A percentile compares a stretch with the other conserved stretches of the same genome.
phyloP scores from a whole-genome alignment of 2,797 vertebrate genomes.

The Ctenochaetus hawaiiensis region DNA sequence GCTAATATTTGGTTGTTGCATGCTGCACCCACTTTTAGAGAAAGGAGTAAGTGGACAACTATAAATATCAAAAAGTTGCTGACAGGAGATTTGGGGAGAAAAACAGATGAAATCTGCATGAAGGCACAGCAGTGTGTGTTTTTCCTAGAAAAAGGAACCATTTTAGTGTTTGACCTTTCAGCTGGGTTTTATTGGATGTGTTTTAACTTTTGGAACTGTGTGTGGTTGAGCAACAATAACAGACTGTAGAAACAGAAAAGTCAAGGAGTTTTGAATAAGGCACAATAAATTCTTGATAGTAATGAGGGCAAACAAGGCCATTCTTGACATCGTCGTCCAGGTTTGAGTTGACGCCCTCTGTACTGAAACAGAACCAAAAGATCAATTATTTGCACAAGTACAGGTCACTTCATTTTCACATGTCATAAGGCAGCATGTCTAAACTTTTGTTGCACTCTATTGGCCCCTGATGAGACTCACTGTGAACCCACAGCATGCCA shows the following conservation, averaged over 20 bases:
- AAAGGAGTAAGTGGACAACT: not conserved
- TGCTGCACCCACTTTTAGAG: not conserved
- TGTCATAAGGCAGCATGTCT: not conserved
- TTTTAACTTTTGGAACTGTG: slow-evolving; percentile 7
- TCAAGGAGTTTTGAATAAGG: not conserved
- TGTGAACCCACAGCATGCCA: too few species aligned
- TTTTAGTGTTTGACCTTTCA: slow-evolving; percentile 31
- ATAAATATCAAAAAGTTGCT: slow-evolving; percentile 19
- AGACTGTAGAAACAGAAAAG: not conserved
- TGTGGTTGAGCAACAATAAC: slow-evolving; percentile 9
- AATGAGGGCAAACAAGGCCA: not conserved
- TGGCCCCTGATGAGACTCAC: too few species aligned
- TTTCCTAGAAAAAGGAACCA: not conserved
- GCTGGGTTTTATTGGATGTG: slow-evolving; percentile 27
- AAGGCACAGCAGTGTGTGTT: not conserved
- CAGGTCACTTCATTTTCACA: not conserved
- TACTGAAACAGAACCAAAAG: not conserved
- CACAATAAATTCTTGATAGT: slow-evolving; percentile 9
- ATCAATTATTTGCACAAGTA: slow-evolving; percentile 14
- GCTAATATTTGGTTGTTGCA: not conserved
- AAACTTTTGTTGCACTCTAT: not conserved
- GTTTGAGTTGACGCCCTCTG: not conserved
- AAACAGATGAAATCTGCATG: slow-evolving; percentile 18
- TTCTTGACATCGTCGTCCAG: not conserved
- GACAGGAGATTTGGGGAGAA: slow-evolving; percentile 16